These are phyloP conservation scores for Lates japonicus DNA, from an alignment of 2,797 vertebrate species.

Conservation along the genomic window DNA sequence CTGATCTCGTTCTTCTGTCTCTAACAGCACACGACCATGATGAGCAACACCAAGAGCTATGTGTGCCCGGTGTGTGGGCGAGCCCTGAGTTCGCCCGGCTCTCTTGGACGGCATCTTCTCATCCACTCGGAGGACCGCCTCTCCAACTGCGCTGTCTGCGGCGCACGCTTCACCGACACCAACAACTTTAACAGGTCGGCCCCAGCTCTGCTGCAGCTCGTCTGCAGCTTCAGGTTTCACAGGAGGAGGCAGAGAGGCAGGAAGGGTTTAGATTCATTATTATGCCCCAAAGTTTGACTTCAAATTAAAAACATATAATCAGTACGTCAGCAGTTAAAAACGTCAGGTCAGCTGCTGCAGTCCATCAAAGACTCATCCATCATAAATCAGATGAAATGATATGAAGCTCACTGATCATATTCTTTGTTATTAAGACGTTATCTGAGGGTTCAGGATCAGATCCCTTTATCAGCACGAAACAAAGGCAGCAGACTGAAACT, in stretches of 20 bases:
- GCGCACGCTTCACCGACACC: slow-evolving; percentile 94
- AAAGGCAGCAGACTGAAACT: slow-evolving; percentile 5
- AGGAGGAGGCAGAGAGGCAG: neutral
- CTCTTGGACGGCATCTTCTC: slow-evolving; percentile 95
- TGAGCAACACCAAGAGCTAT: slow-evolving; percentile 96
- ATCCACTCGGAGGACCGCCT: slow-evolving; percentile 98
- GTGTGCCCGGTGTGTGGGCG: slow-evolving; percentile 97
- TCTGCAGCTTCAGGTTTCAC: too few species aligned
- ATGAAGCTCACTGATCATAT: neutral
- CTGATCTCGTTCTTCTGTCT: slow-evolving; percentile 36
- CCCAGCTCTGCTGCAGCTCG: slow-evolving; percentile 8
- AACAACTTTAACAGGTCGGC: slow-evolving; percentile 94
- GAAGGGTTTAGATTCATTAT: neutral
- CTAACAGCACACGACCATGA: slow-evolving; percentile 92
- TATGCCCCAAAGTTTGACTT: neutral
- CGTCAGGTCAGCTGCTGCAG: neutral
- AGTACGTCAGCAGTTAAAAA: slow-evolving; percentile 1
- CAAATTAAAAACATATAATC: neutral
- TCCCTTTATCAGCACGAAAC: neutral
- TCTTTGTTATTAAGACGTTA: neutral
- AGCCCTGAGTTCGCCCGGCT: slow-evolving; percentile 96
- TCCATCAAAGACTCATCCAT: neutral
- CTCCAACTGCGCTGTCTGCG: slow-evolving; percentile 98
- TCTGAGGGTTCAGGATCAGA: neutral
- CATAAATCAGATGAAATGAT: neutral